Conservation (phyloP, 2,797 vertebrate species). For the Cercopithecus mitis region DNA sequence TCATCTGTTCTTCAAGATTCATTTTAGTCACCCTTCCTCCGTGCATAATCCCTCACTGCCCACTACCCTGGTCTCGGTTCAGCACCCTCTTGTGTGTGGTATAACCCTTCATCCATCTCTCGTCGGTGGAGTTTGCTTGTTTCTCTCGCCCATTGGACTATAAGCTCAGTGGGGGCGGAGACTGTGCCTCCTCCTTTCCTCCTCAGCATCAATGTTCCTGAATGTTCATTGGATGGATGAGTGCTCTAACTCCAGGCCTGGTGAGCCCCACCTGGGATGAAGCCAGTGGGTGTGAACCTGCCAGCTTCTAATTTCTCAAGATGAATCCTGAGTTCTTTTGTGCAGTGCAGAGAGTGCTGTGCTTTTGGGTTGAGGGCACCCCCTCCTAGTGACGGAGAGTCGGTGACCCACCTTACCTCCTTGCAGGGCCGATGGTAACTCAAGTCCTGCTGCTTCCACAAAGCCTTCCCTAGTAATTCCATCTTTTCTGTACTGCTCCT, state of each 20-base stretch:
- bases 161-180: not conserved
- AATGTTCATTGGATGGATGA: not conserved
- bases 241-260: not conserved
- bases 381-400: not conserved
- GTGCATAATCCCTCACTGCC: fast-evolving
- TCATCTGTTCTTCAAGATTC: not conserved
- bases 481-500: not conserved
- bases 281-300: not conserved
- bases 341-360: not conserved
- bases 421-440: no score
- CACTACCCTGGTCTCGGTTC: not conserved
- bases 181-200: not conserved
- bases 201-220: not conserved
- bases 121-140: not conserved
- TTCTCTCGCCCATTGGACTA: not conserved
- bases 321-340: not conserved
- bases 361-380: not conserved
- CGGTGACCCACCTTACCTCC: not conserved
- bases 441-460: not conserved
- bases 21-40: not conserved
- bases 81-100: not conserved
- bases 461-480: not conserved
- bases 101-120: no score
- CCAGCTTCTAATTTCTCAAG: not conserved
- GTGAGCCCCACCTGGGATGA: not conserved